Evolutionary conservation across 1,140 invertebrate species (phyloP), one percentile per base, ranked within the genome.

Genomic region (Leptopilina boulardi): DNA sequence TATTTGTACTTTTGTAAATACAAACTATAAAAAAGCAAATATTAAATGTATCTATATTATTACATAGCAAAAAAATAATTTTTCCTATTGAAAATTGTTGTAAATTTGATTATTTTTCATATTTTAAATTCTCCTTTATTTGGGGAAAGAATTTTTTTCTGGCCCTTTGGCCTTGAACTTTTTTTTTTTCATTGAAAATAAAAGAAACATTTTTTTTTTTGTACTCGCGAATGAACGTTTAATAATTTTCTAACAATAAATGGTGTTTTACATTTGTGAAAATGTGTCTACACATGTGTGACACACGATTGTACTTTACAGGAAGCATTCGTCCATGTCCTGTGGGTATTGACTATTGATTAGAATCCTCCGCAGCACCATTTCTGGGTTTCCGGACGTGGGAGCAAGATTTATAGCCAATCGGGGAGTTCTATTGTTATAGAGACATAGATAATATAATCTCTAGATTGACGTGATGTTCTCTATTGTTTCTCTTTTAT

Each of bases 321-420:
- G 51, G 73, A 78, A 75, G 75, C 15, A 56, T 54, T 70, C 71
- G 44, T 42, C 71, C 51, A 47, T 73, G 56, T 75, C 75, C 59
- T 71, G 72, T 76, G 66, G 73, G 71, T 79, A 79, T 79, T 77
- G 75, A 71, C 78, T 79, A 79, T 79, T 76, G 78, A 79, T 79
- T 76, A 72, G 59, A 74, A 79, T 71, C 54, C 77, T 76, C 78
- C 73, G 15, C 44, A 74, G 38, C 8, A 75, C 41, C 42, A 76
- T 47, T 47, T 15, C 44, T 47, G 44, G 54, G 66, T 71, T 79
- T 79, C 70, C 34, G 74, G 54, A 66, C 71, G 77, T 71, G 42
- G 74, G 23, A 66, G 44, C 72, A 79, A 79, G 75, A 79, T 79
- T 79, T 79, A 79, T 79, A 79, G 76, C 74, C 78, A 79, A 79